phyloP scores from a whole-genome alignment of 2,888 invertebrate species.

The Diachrysia chrysitis region DNA sequence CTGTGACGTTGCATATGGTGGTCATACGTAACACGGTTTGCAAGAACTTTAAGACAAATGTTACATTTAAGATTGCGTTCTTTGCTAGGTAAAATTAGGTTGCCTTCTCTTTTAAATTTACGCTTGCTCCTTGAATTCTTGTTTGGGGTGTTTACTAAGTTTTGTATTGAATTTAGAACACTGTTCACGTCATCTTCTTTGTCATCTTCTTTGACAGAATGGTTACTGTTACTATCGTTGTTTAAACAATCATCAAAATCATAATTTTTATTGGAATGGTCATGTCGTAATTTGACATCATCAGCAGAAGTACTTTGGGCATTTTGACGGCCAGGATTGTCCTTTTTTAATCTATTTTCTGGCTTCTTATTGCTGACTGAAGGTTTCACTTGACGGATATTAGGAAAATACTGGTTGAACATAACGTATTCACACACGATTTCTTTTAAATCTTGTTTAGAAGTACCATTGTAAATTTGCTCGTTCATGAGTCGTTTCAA shows the following conservation, averaged over 20 bases:
- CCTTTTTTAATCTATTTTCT: neutral
- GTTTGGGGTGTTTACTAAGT: constrained; percentile 25
- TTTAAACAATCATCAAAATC: constrained; percentile 41
- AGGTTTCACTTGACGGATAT: constrained; percentile 19
- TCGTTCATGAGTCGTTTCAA: constrained; percentile 59
- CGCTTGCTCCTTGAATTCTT: constrained; percentile 11
- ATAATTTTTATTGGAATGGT: constrained; percentile 12
- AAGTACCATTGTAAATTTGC: constrained; percentile 27
- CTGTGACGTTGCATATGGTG: constrained; percentile 81
- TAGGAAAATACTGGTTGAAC: constrained; percentile 66
- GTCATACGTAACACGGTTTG: constrained; percentile 71
- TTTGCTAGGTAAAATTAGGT: neutral
- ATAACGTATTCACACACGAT: constrained; percentile 69
- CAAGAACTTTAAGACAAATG: constrained; percentile 73
- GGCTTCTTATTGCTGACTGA: neutral
- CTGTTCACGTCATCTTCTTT: constrained; percentile 27
- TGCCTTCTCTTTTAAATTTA: constrained; percentile 24
- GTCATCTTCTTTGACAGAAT: neutral
- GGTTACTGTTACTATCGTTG: constrained; percentile 22
- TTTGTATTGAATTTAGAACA: constrained; percentile 49
- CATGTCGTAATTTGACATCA: neutral
- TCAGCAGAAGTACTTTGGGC: neutral
- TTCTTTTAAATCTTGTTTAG: constrained; percentile 57
- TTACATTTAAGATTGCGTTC: constrained; percentile 67
- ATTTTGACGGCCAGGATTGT: neutral